A percentile compares a stretch with the other conserved stretches of the same genome.
Conservation (phyloP, 2,797 vertebrate genomes). For the Cirrhinus molitorella region DNA sequence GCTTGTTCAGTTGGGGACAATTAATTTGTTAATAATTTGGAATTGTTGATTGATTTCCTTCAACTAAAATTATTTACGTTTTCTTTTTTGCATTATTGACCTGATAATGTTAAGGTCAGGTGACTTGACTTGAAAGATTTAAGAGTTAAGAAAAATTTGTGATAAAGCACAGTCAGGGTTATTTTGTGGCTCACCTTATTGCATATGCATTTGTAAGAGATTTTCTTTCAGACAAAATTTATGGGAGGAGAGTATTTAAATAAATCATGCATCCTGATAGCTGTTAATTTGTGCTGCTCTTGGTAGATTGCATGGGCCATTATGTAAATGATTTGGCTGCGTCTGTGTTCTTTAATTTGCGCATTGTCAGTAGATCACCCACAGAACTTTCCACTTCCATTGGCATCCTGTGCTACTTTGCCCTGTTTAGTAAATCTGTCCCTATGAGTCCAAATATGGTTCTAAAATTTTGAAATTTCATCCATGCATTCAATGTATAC, state of each 20-base stretch:
- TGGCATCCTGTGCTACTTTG: background rate
- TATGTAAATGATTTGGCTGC: constrained; percentile 1
- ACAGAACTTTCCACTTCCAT: background rate
- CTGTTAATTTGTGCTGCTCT: background rate
- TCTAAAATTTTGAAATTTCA: background rate
- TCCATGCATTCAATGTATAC: background rate
- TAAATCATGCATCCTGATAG: background rate
- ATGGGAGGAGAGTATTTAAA: background rate
- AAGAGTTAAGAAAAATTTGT: background rate
- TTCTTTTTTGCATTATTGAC: too few relatives aligned
- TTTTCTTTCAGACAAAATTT: background rate
- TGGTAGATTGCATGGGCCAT: background rate
- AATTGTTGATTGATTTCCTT: too few relatives aligned
- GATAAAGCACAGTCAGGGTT: background rate
- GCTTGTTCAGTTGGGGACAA: too few relatives aligned
- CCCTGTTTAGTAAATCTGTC: background rate
- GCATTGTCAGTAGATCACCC: background rate
- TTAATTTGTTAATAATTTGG: too few relatives aligned
- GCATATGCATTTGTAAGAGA: background rate
- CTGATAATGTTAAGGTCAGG: too few relatives aligned
- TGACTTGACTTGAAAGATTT: too few relatives aligned
- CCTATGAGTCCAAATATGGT: background rate
- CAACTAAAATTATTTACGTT: too few relatives aligned
- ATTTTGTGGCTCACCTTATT: background rate
- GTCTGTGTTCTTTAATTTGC: background rate